phyloP scores from a whole-genome alignment of 2,888 invertebrate genomes.

The Papilio gigon region DNA sequence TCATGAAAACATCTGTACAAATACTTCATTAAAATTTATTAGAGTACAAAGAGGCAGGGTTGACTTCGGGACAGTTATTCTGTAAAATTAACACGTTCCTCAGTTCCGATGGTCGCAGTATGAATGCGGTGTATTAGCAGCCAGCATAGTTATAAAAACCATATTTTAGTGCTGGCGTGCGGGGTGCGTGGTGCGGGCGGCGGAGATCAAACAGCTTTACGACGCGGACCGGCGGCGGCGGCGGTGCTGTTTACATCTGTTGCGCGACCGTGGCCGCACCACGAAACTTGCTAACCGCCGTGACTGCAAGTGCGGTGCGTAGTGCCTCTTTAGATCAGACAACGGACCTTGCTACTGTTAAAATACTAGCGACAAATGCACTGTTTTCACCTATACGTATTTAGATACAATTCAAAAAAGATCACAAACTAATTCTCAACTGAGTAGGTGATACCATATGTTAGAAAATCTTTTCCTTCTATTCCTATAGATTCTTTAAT shows the following conservation, averaged over 20 bases:
- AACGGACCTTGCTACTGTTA: not conserved
- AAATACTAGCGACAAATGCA: not conserved
- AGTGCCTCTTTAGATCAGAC: not conserved
- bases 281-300: constrained; percentile 78
- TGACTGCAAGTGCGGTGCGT: constrained; percentile 57
- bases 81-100: constrained; percentile 45
- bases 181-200: constrained; percentile 50
- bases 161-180: constrained; percentile 75
- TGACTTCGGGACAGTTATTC: constrained; percentile 33
- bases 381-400: not conserved
- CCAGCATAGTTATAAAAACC: constrained; percentile 77
- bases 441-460: no score
- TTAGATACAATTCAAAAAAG: no score
- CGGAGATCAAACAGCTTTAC: constrained; percentile 80
- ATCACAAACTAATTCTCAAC: no score
- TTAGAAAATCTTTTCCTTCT: not conserved
- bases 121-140: constrained; percentile 78
- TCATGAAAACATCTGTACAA: not conserved
- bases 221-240: constrained; percentile 67
- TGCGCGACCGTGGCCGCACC: constrained; percentile 71
- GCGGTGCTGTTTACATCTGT: constrained; percentile 82
- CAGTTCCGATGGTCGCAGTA: constrained; percentile 72
- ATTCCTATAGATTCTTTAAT: not conserved
- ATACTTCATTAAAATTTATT: constrained; percentile 18
- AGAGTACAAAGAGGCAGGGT: not conserved